phyloP scores from a whole-genome alignment of 2,113 vertebrate genomes.

The Corythaixoides concolor region DNA sequence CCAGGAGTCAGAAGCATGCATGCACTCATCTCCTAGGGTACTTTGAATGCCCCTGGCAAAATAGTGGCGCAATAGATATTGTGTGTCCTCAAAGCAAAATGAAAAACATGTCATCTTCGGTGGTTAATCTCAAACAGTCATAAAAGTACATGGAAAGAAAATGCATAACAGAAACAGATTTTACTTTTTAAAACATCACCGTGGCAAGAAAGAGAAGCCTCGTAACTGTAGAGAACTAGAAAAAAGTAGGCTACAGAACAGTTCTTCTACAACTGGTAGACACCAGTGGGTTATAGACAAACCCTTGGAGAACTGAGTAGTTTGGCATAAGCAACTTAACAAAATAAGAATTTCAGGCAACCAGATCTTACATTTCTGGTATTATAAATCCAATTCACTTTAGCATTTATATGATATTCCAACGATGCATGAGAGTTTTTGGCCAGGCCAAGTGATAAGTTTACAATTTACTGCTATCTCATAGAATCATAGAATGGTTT shows the following conservation, averaged over 20 bases:
- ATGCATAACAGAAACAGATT: not conserved
- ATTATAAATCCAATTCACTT: not conserved
- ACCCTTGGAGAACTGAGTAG: not conserved
- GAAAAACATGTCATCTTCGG: not conserved
- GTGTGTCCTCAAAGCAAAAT: not conserved
- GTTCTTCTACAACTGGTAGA: not conserved
- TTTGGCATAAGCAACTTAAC: not conserved
- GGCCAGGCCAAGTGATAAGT: not conserved
- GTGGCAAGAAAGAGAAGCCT: not conserved
- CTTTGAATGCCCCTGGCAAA: not conserved
- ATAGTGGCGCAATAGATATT: not conserved
- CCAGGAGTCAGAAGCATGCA: not conserved
- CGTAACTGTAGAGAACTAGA: not conserved
- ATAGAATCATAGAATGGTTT: too few relatives aligned
- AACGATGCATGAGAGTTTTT: not conserved
- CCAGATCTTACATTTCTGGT: not conserved
- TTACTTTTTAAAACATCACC: not conserved
- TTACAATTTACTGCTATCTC: not conserved
- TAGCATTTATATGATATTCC: not conserved
- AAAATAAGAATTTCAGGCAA: not conserved
- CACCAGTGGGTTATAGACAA: not conserved
- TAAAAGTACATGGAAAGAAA: not conserved
- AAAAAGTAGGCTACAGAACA: not conserved
- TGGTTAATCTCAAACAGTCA: not conserved
- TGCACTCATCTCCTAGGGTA: not conserved